Base-by-base conservation (phyloP, 1,140 invertebrate species). In the Halictus rubicundus region DNA sequence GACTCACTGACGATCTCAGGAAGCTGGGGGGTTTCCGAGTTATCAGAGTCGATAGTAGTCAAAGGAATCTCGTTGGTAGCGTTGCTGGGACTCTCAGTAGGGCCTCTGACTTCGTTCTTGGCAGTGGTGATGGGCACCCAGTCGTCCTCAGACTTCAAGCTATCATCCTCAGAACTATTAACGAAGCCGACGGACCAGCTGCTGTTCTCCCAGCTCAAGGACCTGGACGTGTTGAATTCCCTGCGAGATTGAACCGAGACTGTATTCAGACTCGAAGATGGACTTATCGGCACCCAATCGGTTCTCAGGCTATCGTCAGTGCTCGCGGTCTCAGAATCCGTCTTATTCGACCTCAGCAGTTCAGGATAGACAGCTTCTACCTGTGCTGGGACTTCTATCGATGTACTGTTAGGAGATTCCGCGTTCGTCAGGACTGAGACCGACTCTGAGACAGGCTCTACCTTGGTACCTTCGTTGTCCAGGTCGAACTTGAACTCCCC, bases 91-190 rank as follows among this genome's bases (percentile, higher is more conserved):
- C 14, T 9, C 7, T 49, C 54, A 0, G 21, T 0, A 60, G 14
- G 52, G 64, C 12, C 72, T 5, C 14, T 52, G 37, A 23, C 60
- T 69, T 39, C 80, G 10, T 59, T 60, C 7, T 68, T 79, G 3
- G 69, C 4, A 5, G 73, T 74, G 5, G 73, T 74, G 3, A 91
- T 80, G 1, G 91, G 91, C 1, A 90, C 80, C 92, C 92, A 93
- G 16, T 92, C 89, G 23, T 91, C 88, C 5, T 88, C 83, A 3
- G 76, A 63, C 27, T 79, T 83, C 7, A 77, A 25, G 1, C 46
- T 81, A 4, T 57, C 39, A 14, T 54, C 81, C 39, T 85, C 88
- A 0, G n/a, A 66, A 27, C 27, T 63, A 0, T 9, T 14, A 2
- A 27, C n/a, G 5, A 23, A 57, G 16, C 46, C 23, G 0, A 63